These are phyloP conservation scores for Drosophila burlai DNA, from an alignment of 1,140 invertebrate species.

Conservation along the genomic window DNA sequence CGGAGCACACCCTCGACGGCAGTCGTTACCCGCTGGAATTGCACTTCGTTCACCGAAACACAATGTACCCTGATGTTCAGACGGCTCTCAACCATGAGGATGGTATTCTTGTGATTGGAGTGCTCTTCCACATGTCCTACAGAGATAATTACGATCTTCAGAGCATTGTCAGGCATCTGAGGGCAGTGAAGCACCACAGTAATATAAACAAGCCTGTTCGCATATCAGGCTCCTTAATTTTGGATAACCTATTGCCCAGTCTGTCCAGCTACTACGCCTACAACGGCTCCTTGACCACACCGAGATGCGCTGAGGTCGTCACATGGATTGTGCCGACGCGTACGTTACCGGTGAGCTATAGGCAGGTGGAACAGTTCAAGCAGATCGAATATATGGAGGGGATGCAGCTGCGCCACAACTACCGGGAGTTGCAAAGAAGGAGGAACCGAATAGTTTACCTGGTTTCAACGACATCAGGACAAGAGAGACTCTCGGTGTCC, in stretches of 20 bases:
- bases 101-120: constrained; percentile 89
- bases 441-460: constrained; percentile 76
- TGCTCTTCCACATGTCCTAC: constrained; percentile 88
- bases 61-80: constrained; percentile 86
- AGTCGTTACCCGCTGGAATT: constrained; percentile 87
- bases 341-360: constrained; percentile 87
- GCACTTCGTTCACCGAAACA: constrained; percentile 90
- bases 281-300: constrained; percentile 91
- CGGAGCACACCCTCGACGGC: constrained; percentile 89
- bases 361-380: constrained; percentile 86
- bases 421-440: constrained; percentile 82
- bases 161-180: constrained; percentile 61
- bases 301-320: constrained; percentile 90
- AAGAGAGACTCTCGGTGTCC: constrained; percentile 2
- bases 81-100: constrained; percentile 87
- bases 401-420: constrained; percentile 82
- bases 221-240: constrained; percentile 83
- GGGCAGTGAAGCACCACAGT: constrained; percentile 69
- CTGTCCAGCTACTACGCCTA: constrained; percentile 89
- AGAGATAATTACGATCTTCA: constrained; percentile 57
- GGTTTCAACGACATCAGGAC: constrained; percentile 31
- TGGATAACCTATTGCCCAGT: constrained; percentile 86
- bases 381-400: constrained; percentile 77
- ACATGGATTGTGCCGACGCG: constrained; percentile 90
- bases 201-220: constrained; percentile 85